These are phyloP conservation scores for Rotaria socialis DNA, from an alignment of 2,888 invertebrate species.

Conservation along the genomic window DNA sequence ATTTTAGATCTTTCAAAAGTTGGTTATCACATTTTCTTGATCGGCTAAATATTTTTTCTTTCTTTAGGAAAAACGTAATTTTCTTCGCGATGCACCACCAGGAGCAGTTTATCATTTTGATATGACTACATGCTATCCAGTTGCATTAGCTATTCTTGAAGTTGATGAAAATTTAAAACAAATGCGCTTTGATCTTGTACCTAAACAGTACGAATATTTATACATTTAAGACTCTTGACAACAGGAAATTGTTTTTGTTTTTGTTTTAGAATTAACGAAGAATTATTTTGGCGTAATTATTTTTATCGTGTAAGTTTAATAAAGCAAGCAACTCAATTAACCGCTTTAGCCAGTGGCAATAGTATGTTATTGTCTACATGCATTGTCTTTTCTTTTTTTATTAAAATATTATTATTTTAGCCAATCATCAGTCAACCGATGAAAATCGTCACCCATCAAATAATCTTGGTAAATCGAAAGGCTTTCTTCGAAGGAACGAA, in stretches of 20 bases:
- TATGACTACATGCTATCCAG: conserved; percentile 82
- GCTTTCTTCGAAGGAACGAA: too few relatives aligned
- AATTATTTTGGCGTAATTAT: conserved; percentile 98
- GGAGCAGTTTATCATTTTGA: conserved; percentile 92
- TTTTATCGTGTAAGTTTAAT: conserved; percentile 97
- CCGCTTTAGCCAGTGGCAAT: neutral
- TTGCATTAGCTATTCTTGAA: conserved; percentile 86
- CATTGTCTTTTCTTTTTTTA: neutral
- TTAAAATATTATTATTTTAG: neutral
- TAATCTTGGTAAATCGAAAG: neutral
- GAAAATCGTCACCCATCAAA: neutral
- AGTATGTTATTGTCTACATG: conserved; percentile 54
- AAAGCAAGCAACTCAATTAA: conserved; percentile 85
- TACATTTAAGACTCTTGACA: neutral
- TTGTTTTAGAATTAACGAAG: conserved; percentile 70
- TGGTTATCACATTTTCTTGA: conserved; percentile 49
- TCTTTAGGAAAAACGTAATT: conserved; percentile 85
- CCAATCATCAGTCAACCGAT: neutral
- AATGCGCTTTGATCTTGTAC: conserved; percentile 98
- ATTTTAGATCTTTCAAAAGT: conserved; percentile 85
- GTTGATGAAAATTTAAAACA: conserved; percentile 91
- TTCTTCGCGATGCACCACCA: conserved; percentile 78
- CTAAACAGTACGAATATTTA: conserved; percentile 75
- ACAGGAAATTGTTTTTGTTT: neutral
- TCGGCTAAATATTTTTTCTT: conserved; percentile 26